Conservation (phyloP, 2,888 invertebrate species). For the Epiperipatus broadwayi region DNA sequence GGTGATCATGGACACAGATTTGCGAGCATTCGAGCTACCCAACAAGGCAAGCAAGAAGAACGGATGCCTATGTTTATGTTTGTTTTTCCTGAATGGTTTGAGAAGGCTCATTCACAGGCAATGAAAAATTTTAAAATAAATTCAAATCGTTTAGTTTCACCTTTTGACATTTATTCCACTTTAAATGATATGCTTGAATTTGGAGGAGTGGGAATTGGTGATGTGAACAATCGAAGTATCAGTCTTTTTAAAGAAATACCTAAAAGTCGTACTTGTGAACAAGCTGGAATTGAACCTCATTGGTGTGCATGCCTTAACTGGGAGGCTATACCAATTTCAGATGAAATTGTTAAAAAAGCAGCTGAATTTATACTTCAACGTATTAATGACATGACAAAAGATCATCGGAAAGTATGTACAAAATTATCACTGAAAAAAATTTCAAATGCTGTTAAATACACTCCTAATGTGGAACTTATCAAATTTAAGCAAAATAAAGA, state of each 20-base stretch:
- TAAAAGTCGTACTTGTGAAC: constrained; percentile 59
- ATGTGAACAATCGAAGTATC: constrained; percentile 20
- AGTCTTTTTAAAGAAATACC: constrained; percentile 22
- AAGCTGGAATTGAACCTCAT: constrained; percentile 78
- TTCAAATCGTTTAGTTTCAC: constrained; percentile 49
- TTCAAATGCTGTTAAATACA: constrained; percentile 47
- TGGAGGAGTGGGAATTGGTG: constrained; percentile 18
- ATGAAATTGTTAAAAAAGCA: constrained; percentile 35
- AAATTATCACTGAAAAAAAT: constrained; percentile 40
- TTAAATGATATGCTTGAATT: constrained; percentile 44
- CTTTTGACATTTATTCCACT: constrained; percentile 72
- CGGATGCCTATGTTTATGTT: constrained; percentile 68
- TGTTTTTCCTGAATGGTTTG: constrained; percentile 49
- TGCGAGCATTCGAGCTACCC: constrained; percentile 54
- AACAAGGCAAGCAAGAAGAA: constrained; percentile 81
- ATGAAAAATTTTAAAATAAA: constrained; percentile 41
- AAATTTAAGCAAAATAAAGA: constrained; percentile 53
- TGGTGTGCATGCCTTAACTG: constrained; percentile 90
- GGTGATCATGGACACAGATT: constrained; percentile 83
- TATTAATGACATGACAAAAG: constrained; percentile 34
- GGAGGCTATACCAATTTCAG: constrained; percentile 39
- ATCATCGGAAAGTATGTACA: no score
- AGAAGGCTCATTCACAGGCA: constrained; percentile 38
- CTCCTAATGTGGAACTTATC: constrained; percentile 45
- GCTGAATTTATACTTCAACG: constrained; percentile 30